These are phyloP conservation scores for Sarcophilus harrisii DNA, from an alignment of 2,797 vertebrate species.

Conservation along the genomic window DNA sequence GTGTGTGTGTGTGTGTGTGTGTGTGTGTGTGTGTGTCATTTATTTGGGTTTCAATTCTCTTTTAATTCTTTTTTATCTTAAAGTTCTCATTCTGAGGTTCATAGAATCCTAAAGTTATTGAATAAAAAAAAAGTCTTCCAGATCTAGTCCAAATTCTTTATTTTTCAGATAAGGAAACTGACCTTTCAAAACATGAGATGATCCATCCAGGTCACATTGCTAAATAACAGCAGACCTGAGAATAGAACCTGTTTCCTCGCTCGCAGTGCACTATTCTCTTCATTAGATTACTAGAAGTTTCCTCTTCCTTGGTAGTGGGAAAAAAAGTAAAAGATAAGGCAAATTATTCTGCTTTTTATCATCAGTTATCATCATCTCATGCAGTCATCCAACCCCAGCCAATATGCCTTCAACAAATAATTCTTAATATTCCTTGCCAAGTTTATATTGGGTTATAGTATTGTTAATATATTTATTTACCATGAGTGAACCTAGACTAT, in stretches of 20 bases:
- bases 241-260: not conserved
- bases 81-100: not conserved
- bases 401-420: not conserved
- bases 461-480: not conserved
- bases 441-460: not conserved
- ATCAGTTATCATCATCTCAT: not conserved
- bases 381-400: not conserved
- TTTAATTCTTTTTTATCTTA: not conserved
- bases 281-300: not conserved
- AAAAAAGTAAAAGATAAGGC: not conserved
- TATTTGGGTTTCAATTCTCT: not conserved
- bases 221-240: not conserved
- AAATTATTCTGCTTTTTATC: not conserved
- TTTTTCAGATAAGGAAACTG: not conserved
- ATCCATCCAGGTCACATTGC: not conserved
- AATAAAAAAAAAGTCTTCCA: not conserved
- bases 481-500: not conserved
- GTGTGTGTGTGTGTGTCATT: not conserved
- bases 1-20: not conserved
- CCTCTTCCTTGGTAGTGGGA: not conserved
- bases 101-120: not conserved
- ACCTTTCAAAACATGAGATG: not conserved
- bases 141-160: not conserved
- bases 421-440: not conserved
- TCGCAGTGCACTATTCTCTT: not conserved